Base-by-base conservation (phyloP, 2,888 invertebrate genomes). In the Proisotoma minuta region DNA sequence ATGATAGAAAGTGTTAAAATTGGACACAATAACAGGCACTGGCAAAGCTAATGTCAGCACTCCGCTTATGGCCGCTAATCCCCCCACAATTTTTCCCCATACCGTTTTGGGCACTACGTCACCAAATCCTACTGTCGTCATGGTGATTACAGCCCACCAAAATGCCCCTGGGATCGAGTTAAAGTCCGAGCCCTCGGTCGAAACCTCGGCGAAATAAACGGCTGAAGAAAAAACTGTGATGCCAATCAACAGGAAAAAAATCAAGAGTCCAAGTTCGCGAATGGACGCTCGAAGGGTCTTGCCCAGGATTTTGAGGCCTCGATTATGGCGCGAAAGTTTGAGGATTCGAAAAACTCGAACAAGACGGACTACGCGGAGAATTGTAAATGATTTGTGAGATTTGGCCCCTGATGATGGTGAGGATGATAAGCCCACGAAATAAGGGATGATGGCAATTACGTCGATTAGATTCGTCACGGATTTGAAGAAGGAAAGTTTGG, bases 281-380 rank as follows among this genome's bases (percentile, higher is more conserved):
- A 73, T 34, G 1, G 73, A 73, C 1, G 73, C 73, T 20, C 51
- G 56, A 0, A 73, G 49, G 1, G 73, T 73, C 18, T 62, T 62
- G 10, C 71, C 73, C 34, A 73, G 57, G 51, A 73, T 65, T 26
- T 73, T 66, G 20, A 73, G 60, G 18, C 68, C 68, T 57, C 52
- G 54, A 23, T 59, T 63, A 49, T 65, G 62, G 18, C 68, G 50
- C 8, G 71, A 71, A n/a, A 73, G 29, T 52, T 73, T 73, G 12
- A 73, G 28, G 39, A 73, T 70, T 28, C 73, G 54, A 27, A 73
- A 70, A 2, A 73, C 70, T n/a, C 71, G 50, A 2, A 72, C 70
- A 22, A 72, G 65, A 8, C 68, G 51, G 24, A 72, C 57, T 1
- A 70, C 63, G 10, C 70, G 60, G 10, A 72, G 51, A 20, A 72